phyloP scores from a whole-genome alignment of 2,113 vertebrate species.

The Pan troglodytes region NHGRI_mPanTro3-v2.1_pri NC_072412.2:74247001-74247500 shows the following conservation, averaged over 20 bases:
- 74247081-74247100: not conserved
- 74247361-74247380: not conserved
- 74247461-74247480: not conserved
- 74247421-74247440: not conserved
- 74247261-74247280: not conserved
- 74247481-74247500: not conserved
- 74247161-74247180: not conserved
- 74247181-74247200: not conserved
- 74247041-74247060: not conserved
- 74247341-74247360: not conserved
- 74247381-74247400: not conserved
- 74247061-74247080: not conserved
- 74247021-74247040: not conserved
- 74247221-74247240: not conserved
- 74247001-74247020: not conserved
- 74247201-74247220: not conserved
- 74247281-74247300: not conserved
- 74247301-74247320: not conserved
- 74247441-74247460: not conserved
- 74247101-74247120: not conserved
- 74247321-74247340: not conserved
- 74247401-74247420: not conserved
- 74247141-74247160: not conserved
- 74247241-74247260: not conserved
- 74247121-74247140: not conserved